Base-by-base conservation (phyloP, 92 coral and sea anemone species). In the Siderastrea radians region DNA sequence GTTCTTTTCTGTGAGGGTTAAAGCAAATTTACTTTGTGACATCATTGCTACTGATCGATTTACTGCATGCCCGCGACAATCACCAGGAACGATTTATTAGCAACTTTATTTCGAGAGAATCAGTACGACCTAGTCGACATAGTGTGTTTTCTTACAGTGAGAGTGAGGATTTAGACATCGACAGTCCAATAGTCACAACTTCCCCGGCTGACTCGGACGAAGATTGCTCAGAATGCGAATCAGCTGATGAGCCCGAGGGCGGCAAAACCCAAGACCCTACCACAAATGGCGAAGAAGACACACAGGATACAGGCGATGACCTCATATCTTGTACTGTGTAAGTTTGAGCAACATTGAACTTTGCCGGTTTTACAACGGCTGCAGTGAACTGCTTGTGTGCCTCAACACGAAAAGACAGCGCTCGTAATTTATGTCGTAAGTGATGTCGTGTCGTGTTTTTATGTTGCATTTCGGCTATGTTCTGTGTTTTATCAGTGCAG, bases 1-100 rank as follows among this genome's bases (percentile, higher is more conserved):
- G 86, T 82, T 82, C 86, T 82, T 82, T 82, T 82, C 68, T 82
- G 53, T 53, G 68, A 77, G 68, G 86, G 67, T 82, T 51, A 44
- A 51, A 26, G 54, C 68, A n/a, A n/a, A n/a, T 78, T 78, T 68
- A 60, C 69, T 15, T 55, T 68, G 68, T 44, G n/a, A n/a, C n/a
- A n/a, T n/a, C n/a, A n/a, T n/a, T n/a, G n/a, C n/a, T n/a, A n/a
- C n/a, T n/a, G n/a, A n/a, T n/a, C n/a, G n/a, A n/a, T n/a, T n/a
- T n/a, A n/a, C n/a, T n/a, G n/a, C n/a, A n/a, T n/a, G n/a, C n/a
- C n/a, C 46, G 72, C 57, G 84, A 79, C 61, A 72, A 48, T 55
- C 84, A 79, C 84, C 61, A 79, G 84, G 84, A 79, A 60, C 60
- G 54, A 79, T 79, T 79, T 51, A 70, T 52, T 70, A 70, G 45